Evolutionary conservation across 2,113 vertebrate species (phyloP).

Genomic region (Epinephelus fuscoguttatus): DNA sequence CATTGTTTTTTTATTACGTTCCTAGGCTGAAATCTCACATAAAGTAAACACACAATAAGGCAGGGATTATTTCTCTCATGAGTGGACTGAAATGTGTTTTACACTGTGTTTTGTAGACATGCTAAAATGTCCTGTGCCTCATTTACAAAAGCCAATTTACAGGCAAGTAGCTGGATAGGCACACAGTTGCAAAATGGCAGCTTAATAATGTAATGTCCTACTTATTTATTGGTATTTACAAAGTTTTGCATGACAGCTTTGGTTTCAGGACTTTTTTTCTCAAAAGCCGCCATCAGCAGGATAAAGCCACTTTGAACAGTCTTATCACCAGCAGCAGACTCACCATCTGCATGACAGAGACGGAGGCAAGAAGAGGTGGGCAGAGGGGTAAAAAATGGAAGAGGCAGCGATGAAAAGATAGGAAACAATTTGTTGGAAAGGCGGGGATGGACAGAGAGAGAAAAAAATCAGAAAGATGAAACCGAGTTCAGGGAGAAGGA

Average conservation of each 20-base stretch:
- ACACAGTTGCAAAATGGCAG: neutral
- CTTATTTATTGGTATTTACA: neutral
- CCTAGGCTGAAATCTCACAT: no score
- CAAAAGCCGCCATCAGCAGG: conserved; percentile 2
- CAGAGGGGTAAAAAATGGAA: neutral
- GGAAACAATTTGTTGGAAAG: conserved; percentile 35
- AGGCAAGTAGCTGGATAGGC: neutral
- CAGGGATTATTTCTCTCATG: neutral
- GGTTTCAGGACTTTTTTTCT: neutral
- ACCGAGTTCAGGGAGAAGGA: conserved; percentile 11
- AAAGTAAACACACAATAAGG: neutral
- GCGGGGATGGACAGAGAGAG: neutral
- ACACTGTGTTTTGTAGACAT: neutral
- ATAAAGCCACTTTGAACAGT: conserved; percentile 20
- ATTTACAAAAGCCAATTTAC: neutral
- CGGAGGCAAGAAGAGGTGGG: neutral
- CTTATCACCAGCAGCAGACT: conserved; percentile 17
- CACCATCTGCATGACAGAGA: conserved; percentile 20
- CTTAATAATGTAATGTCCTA: neutral
- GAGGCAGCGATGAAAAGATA: conserved; percentile 28
- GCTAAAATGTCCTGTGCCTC: neutral
- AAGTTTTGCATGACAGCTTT: conserved; percentile 4
- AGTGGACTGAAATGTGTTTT: neutral
- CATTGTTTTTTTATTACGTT: neutral
- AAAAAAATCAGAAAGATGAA: conserved; percentile 13